phyloP scores from a whole-genome alignment of 2,113 vertebrate species.

The Lophotis ruficrista region DNA sequence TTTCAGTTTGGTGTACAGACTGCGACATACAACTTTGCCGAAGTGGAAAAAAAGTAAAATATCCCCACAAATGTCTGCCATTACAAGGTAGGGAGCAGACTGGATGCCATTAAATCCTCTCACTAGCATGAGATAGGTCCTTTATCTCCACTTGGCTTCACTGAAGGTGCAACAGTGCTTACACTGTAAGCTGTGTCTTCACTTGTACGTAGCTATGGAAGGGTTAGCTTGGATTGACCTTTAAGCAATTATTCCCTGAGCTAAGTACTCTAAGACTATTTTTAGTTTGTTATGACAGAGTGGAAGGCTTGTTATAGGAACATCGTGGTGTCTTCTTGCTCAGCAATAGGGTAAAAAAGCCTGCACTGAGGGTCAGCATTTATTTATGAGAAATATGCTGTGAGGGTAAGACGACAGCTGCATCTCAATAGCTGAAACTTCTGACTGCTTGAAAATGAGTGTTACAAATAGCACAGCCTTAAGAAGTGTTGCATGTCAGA shows the following conservation, averaged over 20 bases:
- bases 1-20: fast-evolving
- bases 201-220: fast-evolving
- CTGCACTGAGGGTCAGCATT: not conserved
- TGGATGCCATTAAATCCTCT: too few species aligned
- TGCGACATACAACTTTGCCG: fast-evolving
- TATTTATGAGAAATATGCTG: not conserved
- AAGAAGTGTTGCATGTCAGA: not conserved
- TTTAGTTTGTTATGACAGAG: not conserved
- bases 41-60: not conserved
- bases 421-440: not conserved
- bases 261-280: not conserved
- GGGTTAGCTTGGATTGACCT: not conserved
- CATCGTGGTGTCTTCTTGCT: not conserved
- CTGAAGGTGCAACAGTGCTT: too few species aligned
- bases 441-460: not conserved
- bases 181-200: fast-evolving
- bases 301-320: not conserved
- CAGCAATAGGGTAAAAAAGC: not conserved
- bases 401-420: not conserved
- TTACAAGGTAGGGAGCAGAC: fast-evolving
- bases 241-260: not conserved
- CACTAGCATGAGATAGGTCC: fast-evolving
- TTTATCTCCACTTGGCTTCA: not conserved
- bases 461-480: fast-evolving
- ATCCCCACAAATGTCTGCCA: fast-evolving